Evolutionary conservation across 2,797 vertebrate species (phyloP).

Genomic region (Lepidocolaptes lacrymiger): DNA sequence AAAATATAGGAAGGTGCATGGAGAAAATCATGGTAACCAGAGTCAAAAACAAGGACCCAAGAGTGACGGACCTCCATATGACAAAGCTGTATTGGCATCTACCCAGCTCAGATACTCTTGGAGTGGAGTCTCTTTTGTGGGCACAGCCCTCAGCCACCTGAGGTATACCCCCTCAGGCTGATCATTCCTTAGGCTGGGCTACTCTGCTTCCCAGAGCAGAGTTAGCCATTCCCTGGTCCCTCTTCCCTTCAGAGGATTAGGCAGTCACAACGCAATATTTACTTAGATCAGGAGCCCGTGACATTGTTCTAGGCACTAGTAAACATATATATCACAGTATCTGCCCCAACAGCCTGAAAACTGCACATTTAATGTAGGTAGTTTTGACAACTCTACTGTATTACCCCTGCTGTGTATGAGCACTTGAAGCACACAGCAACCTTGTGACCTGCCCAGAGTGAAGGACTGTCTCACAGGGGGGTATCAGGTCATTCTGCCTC

Average conservation of each 20-base stretch:
- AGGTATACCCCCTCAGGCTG: background rate
- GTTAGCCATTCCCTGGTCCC: background rate
- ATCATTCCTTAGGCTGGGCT: background rate
- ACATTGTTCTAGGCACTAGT: background rate
- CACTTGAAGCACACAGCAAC: background rate
- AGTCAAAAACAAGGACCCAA: background rate
- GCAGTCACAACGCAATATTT: background rate
- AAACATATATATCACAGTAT: background rate
- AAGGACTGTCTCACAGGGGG: background rate
- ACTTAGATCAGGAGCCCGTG: background rate
- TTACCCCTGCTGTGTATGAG: background rate
- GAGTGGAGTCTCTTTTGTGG: background rate
- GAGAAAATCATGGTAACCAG: background rate
- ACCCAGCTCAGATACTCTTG: background rate
- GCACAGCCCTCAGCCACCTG: background rate
- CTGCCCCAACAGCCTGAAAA: background rate
- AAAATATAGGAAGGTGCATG: background rate
- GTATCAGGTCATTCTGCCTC: background rate
- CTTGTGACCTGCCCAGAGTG: background rate
- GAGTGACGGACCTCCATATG: background rate
- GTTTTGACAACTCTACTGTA: background rate
- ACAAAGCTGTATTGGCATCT: background rate
- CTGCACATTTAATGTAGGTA: background rate
- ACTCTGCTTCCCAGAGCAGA: background rate
- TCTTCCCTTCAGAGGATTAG: background rate